Conservation (phyloP, 2,797 vertebrate genomes). For the Macropus fuliginosus region DNA sequence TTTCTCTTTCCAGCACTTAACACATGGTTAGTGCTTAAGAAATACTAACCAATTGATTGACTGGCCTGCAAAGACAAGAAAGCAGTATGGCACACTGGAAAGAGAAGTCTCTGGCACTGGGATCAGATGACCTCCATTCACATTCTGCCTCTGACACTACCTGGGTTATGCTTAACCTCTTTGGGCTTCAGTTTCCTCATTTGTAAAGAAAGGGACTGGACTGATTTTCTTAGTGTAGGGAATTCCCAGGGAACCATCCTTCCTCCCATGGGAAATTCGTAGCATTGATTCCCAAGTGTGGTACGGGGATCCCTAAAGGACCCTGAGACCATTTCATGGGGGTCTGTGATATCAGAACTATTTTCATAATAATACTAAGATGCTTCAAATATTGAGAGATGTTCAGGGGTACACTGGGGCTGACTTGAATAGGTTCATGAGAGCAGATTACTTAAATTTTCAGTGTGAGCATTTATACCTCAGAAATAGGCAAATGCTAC, state of each 20-base stretch:
- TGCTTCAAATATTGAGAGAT: background rate
- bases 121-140: slow-evolving; percentile 49
- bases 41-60: background rate
- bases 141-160: slow-evolving; percentile 42
- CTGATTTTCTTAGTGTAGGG: background rate
- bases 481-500: too few species aligned
- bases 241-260: background rate
- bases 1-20: background rate
- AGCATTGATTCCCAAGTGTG: background rate
- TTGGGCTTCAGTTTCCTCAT: slow-evolving; percentile 47
- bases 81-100: background rate
- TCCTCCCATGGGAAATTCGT: background rate
- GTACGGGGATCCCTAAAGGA: background rate
- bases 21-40: background rate
- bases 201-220: slow-evolving; percentile 21
- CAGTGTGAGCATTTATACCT: background rate
- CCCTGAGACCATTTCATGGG: background rate
- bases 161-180: slow-evolving; percentile 42
- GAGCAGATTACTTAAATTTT: background rate
- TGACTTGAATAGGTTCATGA: background rate
- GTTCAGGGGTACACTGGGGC: background rate
- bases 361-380: background rate
- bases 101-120: slow-evolving; percentile 43
- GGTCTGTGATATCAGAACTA: background rate
- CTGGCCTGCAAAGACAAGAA: background rate